Percentiles rank a stretch among this genome's conserved stretches.
phyloP scores from a whole-genome alignment of 92 coral and sea anemone species.

The Phymanthus crucifer region DNA sequence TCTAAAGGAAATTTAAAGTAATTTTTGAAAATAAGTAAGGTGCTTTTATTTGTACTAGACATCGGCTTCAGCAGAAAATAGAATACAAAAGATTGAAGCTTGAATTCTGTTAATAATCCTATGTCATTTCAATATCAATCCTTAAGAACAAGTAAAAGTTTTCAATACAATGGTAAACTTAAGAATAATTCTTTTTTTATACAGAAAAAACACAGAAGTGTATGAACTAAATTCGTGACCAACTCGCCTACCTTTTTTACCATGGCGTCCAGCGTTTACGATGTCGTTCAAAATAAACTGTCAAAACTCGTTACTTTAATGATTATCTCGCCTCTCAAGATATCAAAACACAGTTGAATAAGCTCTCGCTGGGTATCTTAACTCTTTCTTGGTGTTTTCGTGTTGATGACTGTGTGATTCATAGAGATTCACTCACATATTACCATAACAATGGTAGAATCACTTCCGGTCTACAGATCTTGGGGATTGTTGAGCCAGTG shows the following conservation, averaged over 20 bases:
- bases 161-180: background rate
- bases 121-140: background rate
- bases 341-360: background rate
- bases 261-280: background rate
- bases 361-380: background rate
- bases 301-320: background rate
- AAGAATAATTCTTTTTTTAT: background rate
- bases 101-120: background rate
- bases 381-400: background rate
- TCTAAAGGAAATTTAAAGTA: too few relatives aligned
- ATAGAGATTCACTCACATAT: background rate
- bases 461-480: background rate
- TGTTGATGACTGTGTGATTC: background rate
- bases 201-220: too few relatives aligned
- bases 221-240: background rate
- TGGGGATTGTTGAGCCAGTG: background rate
- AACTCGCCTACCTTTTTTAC: background rate
- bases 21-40: too few relatives aligned
- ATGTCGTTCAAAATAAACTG: background rate
- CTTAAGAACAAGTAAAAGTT: background rate
- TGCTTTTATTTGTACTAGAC: too few relatives aligned
- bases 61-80: too few relatives aligned
- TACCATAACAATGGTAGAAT: background rate
- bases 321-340: background rate
- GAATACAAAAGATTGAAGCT: background rate